These are phyloP conservation scores for Auanema sp. DNA, from an alignment of 2,888 invertebrate species.

Conservation along the genomic window DNA sequence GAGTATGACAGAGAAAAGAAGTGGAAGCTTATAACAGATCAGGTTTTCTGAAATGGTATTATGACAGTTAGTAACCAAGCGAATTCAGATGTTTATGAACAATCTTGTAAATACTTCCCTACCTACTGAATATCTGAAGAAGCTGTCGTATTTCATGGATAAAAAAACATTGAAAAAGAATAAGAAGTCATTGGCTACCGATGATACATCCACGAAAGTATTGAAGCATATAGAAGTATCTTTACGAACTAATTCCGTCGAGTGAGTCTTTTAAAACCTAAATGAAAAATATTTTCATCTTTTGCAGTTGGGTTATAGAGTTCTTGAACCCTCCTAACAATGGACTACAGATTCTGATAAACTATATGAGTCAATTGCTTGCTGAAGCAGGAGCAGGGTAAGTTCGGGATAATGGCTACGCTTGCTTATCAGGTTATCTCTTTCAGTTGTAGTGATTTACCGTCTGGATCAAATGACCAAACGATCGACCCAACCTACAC, in stretches of 20 bases:
- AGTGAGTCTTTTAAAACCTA: slow-evolving; percentile 73
- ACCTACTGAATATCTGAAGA: slow-evolving; percentile 92
- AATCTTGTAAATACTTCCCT: slow-evolving; percentile 28
- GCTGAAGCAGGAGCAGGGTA: slow-evolving; percentile 22
- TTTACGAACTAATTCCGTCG: slow-evolving; percentile 95
- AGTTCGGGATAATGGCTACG: neutral
- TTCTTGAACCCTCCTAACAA: slow-evolving; percentile 94
- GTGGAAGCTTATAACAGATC: slow-evolving; percentile 99
- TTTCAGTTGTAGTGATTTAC: neutral
- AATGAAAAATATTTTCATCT: slow-evolving; percentile 11
- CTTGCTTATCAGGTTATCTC: too few relatives aligned
- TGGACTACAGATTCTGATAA: slow-evolving; percentile 92
- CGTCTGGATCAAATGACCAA: slow-evolving; percentile 7
- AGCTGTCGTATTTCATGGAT: slow-evolving; percentile 84
- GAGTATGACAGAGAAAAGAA: slow-evolving; percentile 97
- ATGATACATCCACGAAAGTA: slow-evolving; percentile 92
- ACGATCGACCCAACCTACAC: neutral
- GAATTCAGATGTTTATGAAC: slow-evolving; percentile 23
- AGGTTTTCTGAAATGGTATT: slow-evolving; percentile 70
- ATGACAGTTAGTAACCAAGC: neutral
- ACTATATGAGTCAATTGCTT: slow-evolving; percentile 79
- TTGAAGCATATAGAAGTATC: slow-evolving; percentile 97
- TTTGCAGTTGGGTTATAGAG: slow-evolving; percentile 91
- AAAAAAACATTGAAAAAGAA: slow-evolving; percentile 73
- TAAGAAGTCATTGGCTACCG: slow-evolving; percentile 32